phyloP scores from a whole-genome alignment of 2,888 invertebrate genomes.

The Altica lythri region DNA sequence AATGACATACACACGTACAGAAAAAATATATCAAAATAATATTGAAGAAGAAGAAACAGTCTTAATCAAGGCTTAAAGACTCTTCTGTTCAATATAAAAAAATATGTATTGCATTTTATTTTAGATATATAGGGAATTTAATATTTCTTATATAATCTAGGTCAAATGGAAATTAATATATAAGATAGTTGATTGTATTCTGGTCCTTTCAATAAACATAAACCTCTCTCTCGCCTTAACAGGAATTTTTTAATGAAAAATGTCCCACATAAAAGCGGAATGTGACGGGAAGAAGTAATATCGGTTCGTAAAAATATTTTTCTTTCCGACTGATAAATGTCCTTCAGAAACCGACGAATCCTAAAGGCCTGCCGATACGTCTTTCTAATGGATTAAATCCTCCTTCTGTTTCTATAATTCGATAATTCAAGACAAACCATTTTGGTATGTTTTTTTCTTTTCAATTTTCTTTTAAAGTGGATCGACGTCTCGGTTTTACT shows the following conservation, averaged over 20 bases:
- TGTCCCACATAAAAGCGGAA: background rate
- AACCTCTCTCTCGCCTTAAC: background rate
- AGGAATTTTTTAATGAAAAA: slow-evolving; percentile 13
- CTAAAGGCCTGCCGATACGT: slow-evolving; percentile 1
- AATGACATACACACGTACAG: no score
- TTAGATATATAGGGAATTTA: no score
- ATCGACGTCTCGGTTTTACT: background rate
- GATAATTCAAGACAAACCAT: slow-evolving; percentile 6
- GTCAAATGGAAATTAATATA: no score
- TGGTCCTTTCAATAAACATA: slow-evolving; percentile 2
- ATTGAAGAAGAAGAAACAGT: no score
- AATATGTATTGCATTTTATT: no score
- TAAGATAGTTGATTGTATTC: no score
- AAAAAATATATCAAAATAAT: no score
- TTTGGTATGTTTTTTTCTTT: slow-evolving; percentile 1
- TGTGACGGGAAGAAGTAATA: slow-evolving; percentile 2
- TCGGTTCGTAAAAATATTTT: slow-evolving; percentile 14
- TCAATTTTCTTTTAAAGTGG: background rate
- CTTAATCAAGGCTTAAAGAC: no score
- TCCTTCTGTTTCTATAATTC: slow-evolving; percentile 17
- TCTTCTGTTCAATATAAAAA: no score
- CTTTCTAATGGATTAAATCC: slow-evolving; percentile 15
- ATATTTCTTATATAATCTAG: no score
- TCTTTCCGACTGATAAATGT: slow-evolving; percentile 7
- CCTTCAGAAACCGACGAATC: background rate